phyloP scores from a whole-genome alignment of 2,797 vertebrate species.

The Pseudochirops cupreus region DNA sequence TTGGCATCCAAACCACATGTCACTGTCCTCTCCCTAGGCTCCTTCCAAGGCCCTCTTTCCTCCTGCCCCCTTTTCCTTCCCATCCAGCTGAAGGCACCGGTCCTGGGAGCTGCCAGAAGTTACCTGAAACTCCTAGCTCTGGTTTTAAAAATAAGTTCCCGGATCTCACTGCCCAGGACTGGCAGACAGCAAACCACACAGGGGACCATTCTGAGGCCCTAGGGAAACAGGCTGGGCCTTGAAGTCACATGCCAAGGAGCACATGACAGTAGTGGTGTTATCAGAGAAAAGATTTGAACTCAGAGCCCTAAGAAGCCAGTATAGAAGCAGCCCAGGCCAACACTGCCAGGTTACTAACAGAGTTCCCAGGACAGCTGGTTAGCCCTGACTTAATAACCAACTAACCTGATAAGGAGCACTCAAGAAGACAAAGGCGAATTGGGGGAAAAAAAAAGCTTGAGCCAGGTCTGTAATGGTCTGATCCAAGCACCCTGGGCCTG shows the following conservation, averaged over 20 bases:
- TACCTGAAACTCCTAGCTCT: background rate
- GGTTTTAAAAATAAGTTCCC: background rate
- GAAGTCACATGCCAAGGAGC: background rate
- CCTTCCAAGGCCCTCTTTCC: background rate
- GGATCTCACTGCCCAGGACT: background rate
- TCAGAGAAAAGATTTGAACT: background rate
- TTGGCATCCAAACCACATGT: background rate
- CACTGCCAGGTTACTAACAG: background rate
- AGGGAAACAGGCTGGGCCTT: background rate
- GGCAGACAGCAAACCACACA: background rate
- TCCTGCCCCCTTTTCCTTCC: background rate
- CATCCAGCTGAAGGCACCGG: background rate
- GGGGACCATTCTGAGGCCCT: background rate
- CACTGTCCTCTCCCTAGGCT: background rate
- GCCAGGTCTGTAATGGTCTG: conserved; percentile 3
- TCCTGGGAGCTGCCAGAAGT: background rate
- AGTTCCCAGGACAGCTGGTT: conserved; percentile 22
- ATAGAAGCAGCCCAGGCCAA: conserved; percentile 26
- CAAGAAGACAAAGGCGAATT: conserved; percentile 43
- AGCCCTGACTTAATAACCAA: conserved; percentile 39
- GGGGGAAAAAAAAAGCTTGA: conserved; percentile 12
- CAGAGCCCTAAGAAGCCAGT: background rate
- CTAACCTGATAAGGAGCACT: conserved; percentile 18
- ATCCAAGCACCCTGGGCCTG: background rate
- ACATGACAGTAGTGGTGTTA: background rate